Evolutionary conservation across 2,888 invertebrate species (phyloP), one percentile per base, ranked within the genome.

Genomic region (Eupsilia transversa): DNA sequence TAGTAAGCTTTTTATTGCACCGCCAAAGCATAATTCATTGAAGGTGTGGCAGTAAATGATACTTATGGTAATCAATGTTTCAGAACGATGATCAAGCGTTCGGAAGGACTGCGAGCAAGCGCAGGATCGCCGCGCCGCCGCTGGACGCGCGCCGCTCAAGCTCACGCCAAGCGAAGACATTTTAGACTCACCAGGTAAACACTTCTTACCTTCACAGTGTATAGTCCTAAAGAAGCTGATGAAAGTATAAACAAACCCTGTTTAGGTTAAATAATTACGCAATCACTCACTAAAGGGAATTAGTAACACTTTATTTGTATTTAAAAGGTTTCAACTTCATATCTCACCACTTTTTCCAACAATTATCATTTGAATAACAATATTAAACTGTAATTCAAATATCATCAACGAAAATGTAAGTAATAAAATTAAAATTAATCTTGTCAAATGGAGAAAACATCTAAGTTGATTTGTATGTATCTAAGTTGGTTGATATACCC

Each of bases 11-110:
- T 41, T 10, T 52, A 14, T 64, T 60, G 56, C 54, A 49, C 23
- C 35, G 9, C 30, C 20, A 35, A 35, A n/a, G 20, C 30, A 33
- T 60, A 61, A 33, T 23, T 17, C 9, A 43, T 30, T 27, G n/a
- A 33, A 23, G 17, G 20, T n/a, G 9, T 23, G 10, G 23, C 9
- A n/a, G 20, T 52, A 23, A 30, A 7, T 2, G 27, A 57, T 57
- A 72, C 27, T 77, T 23, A 80, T 46, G 38, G 23, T 38, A 5
- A 41, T 20, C 3, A 23, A 54, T 73, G n/a, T 80, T 81, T n/a
- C 96, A 99, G 99, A 93, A 97, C 98, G 90, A 98, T 99, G 98
- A 98, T 98, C 88, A 99, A 99, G 96, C 97, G 98, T 90, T 98
- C 99, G 59, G 98, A 99, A 93, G 98, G 98, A 38, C 97, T 98